These are phyloP conservation scores for Centroberyx gerrardi DNA, from an alignment of 2,797 vertebrate species.

Conservation along the genomic window DNA sequence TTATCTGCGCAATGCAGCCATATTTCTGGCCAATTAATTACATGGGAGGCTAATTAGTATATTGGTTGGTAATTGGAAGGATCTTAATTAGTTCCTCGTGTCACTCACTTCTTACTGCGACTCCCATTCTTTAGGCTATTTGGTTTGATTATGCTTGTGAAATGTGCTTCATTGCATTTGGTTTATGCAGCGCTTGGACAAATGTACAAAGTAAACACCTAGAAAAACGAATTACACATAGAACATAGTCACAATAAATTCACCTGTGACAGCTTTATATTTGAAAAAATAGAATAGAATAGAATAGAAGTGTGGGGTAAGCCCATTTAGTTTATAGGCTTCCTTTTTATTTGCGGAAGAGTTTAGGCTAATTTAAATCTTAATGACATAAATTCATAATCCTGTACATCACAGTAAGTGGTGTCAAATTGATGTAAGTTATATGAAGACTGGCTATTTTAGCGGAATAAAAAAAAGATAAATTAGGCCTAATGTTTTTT, in stretches of 20 bases:
- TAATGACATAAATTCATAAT: too few species aligned
- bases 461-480: too few species aligned
- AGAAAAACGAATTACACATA: neutral
- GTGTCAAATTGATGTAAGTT: too few species aligned
- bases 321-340: too few species aligned
- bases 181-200: neutral
- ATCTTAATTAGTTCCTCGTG: slow-evolving; percentile 45
- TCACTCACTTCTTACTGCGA: slow-evolving; percentile 34
- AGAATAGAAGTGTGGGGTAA: too few species aligned
- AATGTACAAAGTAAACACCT: neutral
- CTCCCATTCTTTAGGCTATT: slow-evolving; percentile 3
- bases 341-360: too few species aligned
- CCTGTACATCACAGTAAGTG: too few species aligned
- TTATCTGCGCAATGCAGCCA: slow-evolving; percentile 34
- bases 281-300: neutral
- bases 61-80: slow-evolving; percentile 53
- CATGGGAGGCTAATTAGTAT: slow-evolving; percentile 51
- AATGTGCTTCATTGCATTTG: neutral
- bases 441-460: too few species aligned
- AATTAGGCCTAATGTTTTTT: too few species aligned
- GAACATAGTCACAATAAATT: neutral
- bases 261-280: neutral
- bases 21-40: slow-evolving; percentile 37
- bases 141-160: slow-evolving; percentile 20
- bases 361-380: too few species aligned